Evolutionary conservation across 1,140 invertebrate genomes (phyloP), one percentile per base, ranked within the genome.

Genomic region (Platyscapa corneri): DNA sequence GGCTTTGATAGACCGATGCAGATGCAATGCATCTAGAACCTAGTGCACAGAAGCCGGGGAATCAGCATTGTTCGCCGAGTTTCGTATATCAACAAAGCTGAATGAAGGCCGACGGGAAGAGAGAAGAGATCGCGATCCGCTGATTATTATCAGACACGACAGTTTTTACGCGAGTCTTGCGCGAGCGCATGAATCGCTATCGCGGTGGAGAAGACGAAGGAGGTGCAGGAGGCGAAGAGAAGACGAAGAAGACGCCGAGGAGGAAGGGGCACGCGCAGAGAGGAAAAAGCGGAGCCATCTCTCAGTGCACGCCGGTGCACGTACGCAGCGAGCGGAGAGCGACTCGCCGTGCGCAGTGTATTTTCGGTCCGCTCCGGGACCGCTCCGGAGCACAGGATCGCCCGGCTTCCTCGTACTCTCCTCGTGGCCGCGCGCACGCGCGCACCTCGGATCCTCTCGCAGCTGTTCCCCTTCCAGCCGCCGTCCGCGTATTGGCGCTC

Each of bases 211-310:
- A 32, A 12, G 30, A 39, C n/a, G 67, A 32, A 32, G 34, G 2
- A 72, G 32, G 84, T 42, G 84, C 60, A 74, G 82, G 82, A 84
- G 86, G 23, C 42, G 80, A 72, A 39, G 37, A 39, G 77, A 37
- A 37, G 76, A 34, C 3, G 76, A 30, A 70, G 85, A 49, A 78
- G 84, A 79, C 78, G 84, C 79, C 53, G 84, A 82, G 74, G 81
- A 78, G 78, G 75, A 56, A 70, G 34, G 37, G 2, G n/a, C 3
- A 37, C 46, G 42, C 32, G 53, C n/a, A 79, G 32, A 74, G 39
- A 74, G 37, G 70, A 74, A 74, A 32, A 39, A 42, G 37, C 70
- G 39, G 49, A 74, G 34, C 53, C 67, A 75, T 74, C 67, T 75
- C 67, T 83, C 82, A 56, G 42, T 53, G 49, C 82, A 83, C 49